These are phyloP conservation scores for Cataglyphis albicans DNA, from an alignment of 2,888 invertebrate species.

Conservation along the genomic window DNA sequence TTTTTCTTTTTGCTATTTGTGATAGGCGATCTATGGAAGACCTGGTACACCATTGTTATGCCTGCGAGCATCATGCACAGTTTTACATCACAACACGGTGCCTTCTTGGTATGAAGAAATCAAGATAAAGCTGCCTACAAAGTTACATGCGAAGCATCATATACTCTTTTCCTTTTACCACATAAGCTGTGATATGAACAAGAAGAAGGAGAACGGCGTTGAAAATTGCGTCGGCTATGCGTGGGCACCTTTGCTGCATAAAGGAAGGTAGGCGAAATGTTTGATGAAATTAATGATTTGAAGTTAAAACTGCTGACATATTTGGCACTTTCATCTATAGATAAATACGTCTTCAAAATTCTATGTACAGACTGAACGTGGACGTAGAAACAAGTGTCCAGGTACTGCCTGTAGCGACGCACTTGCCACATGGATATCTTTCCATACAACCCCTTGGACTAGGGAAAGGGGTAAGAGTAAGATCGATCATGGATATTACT, in stretches of 20 bases:
- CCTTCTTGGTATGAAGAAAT: conserved; percentile 98
- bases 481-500: conserved; percentile 41
- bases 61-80: conserved; percentile 91
- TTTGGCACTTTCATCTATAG: background rate
- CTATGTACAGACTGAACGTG: conserved; percentile 89
- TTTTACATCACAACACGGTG: conserved; percentile 95
- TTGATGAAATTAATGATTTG: background rate
- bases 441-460: conserved; percentile 95
- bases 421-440: conserved; percentile 95
- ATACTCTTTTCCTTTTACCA: conserved; percentile 98
- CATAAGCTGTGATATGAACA: conserved; percentile 95
- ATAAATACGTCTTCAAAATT: background rate
- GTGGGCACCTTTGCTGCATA: conserved; percentile 95
- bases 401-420: conserved; percentile 94
- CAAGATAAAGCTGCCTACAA: conserved; percentile 95
- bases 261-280: conserved; percentile 88
- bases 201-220: conserved; percentile 91
- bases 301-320: background rate
- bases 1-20: conserved; percentile 16
- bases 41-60: conserved; percentile 90
- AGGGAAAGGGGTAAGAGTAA: conserved; percentile 93
- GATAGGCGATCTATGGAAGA: conserved; percentile 91
- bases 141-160: conserved; percentile 95
- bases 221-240: conserved; percentile 97
- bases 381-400: conserved; percentile 89